Conservation (phyloP, 1,140 invertebrate species). For the Anthonomus grandis region DNA sequence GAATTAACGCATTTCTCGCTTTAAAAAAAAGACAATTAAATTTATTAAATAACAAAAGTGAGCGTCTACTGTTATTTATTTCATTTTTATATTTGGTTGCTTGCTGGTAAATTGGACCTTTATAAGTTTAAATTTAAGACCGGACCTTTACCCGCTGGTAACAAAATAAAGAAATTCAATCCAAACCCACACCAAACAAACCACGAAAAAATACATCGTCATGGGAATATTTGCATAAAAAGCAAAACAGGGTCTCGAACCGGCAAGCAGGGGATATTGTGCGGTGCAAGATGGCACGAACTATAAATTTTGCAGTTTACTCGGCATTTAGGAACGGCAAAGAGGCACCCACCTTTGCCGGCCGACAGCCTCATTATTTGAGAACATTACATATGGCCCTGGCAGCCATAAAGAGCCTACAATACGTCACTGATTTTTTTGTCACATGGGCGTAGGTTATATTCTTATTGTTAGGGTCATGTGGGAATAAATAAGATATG, state of each 20-base stretch:
- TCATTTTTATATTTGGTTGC: no score
- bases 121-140: no score
- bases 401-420: slow-evolving; percentile 38
- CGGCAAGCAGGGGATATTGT: slow-evolving; percentile 24
- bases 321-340: slow-evolving; percentile 32
- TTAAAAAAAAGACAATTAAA: no score
- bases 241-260: slow-evolving; percentile 13
- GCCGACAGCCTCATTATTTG: slow-evolving; percentile 44
- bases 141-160: no score
- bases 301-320: slow-evolving; percentile 46
- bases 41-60: no score
- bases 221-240: slow-evolving; percentile 15
- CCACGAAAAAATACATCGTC: slow-evolving; percentile 2
- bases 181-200: slow-evolving; percentile 4
- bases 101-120: no score
- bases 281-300: slow-evolving; percentile 32
- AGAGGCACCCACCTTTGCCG: slow-evolving; percentile 30
- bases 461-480: no score
- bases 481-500: no score
- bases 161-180: slow-evolving; percentile 20
- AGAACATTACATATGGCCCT: slow-evolving; percentile 41
- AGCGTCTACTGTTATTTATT: no score
- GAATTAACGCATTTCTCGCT: no score
- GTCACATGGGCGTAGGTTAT: no score
- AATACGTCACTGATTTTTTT: slow-evolving; percentile 34